Evolutionary conservation across 2,797 vertebrate species (phyloP), one percentile per base, ranked within the genome.

Genomic region (Mus spretus): DNA sequence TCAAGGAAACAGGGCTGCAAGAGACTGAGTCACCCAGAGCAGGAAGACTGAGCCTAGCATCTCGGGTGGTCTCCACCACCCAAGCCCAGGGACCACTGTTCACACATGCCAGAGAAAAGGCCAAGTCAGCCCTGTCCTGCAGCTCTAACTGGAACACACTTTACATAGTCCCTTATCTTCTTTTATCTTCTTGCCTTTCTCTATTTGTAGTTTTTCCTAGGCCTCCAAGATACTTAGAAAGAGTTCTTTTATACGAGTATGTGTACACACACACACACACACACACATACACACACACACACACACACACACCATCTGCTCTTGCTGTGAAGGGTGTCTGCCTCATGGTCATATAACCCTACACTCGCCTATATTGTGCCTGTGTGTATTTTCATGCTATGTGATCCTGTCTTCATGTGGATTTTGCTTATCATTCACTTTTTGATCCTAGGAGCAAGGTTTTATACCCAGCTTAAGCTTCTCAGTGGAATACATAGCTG

Each of bases 1-100:
- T 89, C 96, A 97, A 94, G 97, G 97, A 96, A 75, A 97, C 91
- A 0, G 85, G 88, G 3, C 83, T 85, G 1, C 13, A 20, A 80
- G 28, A 80, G 65, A 40, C 92, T 98, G 96, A 98, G 93, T 97
- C 97, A 97, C 57, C 34, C 17, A 11, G 75, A 87, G 61, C 31
- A 17, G 85, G 84, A 87, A 96, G 79, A 70, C 90, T 81, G 37
- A 17, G 82, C 79, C 89, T 80, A 91, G 93, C 95, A 67, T 40
- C 85, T 83, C 75, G 75, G 95, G 95, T 95, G 85, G 94, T 93
- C 97, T 72, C 75, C 77, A 63, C 84, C 77, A 89, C 91, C 50
- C 87, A 88, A 53, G 53, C 89, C 83, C 74, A 19, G 0, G 93
- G 88, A 89, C 75, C 55, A 34, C 85, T 0, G 1, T 61, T 57